A percentile compares a stretch with the other conserved stretches of the same genome.
Conservation (phyloP, 2,113 vertebrate genomes). For the Lagopus muta region DNA sequence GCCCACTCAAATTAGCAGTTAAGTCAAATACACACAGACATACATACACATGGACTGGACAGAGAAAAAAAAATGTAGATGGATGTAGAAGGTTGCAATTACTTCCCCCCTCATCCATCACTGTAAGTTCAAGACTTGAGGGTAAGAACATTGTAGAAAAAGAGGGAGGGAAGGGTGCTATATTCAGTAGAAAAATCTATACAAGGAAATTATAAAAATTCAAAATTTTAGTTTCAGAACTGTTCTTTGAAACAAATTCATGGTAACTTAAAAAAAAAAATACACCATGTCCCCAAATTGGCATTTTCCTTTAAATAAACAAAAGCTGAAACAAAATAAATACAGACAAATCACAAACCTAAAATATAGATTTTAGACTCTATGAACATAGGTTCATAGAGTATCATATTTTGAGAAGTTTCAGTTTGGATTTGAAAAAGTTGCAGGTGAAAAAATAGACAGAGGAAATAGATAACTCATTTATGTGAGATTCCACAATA, state of each 20-base stretch:
- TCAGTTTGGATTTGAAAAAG: neutral
- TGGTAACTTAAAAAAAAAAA: neutral
- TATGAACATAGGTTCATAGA: too few relatives aligned
- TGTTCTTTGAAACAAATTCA: neutral
- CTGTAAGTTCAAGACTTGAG: neutral
- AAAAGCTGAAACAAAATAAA: neutral
- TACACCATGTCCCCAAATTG: neutral
- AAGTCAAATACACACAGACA: neutral
- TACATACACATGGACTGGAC: neutral
- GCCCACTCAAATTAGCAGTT: neutral
- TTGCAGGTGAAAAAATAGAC: neutral
- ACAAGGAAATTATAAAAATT: neutral
- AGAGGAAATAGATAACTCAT: neutral
- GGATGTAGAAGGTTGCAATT: neutral
- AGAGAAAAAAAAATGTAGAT: neutral
- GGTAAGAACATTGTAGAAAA: neutral
- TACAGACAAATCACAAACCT: neutral
- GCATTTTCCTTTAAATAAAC: neutral
- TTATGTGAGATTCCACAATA: neutral
- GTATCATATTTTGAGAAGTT: neutral
- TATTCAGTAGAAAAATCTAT: neutral
- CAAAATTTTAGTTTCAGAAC: neutral
- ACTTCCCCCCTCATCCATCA: rapidly evolving
- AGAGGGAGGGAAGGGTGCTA: neutral
- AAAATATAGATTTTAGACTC: neutral